Percentiles rank a stretch among this genome's conserved stretches.
Conservation (phyloP, 2,888 invertebrate genomes). For the Matsumyia berberina region DNA sequence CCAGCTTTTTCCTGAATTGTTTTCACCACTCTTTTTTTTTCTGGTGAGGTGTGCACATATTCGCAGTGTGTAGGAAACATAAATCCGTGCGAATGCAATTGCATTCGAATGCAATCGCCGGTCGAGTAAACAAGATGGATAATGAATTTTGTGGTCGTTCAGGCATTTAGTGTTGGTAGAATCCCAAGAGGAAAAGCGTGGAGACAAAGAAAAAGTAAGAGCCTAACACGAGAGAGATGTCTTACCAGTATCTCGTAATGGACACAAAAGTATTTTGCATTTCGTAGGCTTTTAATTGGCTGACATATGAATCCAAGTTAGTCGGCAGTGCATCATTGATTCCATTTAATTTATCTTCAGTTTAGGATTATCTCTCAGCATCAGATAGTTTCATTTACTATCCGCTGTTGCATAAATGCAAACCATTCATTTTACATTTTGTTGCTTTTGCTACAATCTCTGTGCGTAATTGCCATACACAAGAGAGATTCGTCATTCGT, state of each 20-base stretch:
- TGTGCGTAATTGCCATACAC: neutral
- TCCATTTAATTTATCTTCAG: too few species aligned
- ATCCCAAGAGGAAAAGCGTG: slow-evolving; percentile 7
- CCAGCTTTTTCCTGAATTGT: slow-evolving; percentile 10
- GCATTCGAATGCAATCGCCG: slow-evolving; percentile 10
- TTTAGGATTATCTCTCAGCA: too few species aligned
- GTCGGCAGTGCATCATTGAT: neutral
- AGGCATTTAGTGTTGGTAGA: slow-evolving; percentile 9
- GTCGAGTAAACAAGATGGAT: slow-evolving; percentile 16
- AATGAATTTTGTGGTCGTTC: slow-evolving; percentile 18
- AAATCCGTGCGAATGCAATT: neutral
- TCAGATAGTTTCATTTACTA: neutral
- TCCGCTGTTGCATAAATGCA: neutral
- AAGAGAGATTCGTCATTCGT: neutral
- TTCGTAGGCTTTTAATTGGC: neutral
- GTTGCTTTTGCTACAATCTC: neutral
- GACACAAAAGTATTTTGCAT: slow-evolving; percentile 9
- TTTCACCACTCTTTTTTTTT: slow-evolving; percentile 16
- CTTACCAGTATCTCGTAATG: slow-evolving; percentile 13
- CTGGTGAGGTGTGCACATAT: neutral
- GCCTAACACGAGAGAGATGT: slow-evolving; percentile 1
- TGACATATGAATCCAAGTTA: neutral
- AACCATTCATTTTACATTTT: neutral
- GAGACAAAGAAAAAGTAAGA: neutral
- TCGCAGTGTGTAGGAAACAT: slow-evolving; percentile 42